Base-by-base conservation (phyloP, 1,140 invertebrate species). In the Contarinia nasturtii region DNA sequence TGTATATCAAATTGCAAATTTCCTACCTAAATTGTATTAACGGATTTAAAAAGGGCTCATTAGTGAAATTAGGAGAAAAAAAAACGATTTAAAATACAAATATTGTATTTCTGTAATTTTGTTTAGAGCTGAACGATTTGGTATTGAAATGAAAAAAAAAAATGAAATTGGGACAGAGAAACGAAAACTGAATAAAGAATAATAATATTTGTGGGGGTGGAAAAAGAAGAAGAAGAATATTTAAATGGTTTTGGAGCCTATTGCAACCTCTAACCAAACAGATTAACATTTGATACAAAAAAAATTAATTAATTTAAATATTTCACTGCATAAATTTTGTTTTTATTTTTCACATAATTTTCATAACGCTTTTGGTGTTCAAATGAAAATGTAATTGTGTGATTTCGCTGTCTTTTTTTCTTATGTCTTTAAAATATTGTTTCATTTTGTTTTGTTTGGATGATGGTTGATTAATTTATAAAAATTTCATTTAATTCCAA, bases 191-290 rank as follows among this genome's bases (percentile, higher is more conserved):
- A 27, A 27, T 27, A 27, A 27, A 5, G 27, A 5, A 27, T 3
- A 27, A 27, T 27, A 27, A 27, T 5, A 27, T 27, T 5, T 27
- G 27, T 27, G 3, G 27, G 27, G 27, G 10, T 3, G 27, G 27
- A 27, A 27, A 27, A 27, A 27, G 27, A 27, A 27, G 27, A 5
- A 41, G 22, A 47, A 20, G 15, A 41, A 46, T n/a, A 34, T 38
- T 37, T 17, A 38, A 41, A 46, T 41, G 21, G 18, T 22, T 48
- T 47, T 33, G 22, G 33, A 48, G 40, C 21, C 27, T 27, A 27
- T 3, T 10, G 27, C 27, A 27, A 27, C 27, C 27, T 27, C 27
- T 27, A 27, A 27, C 40, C 19, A 34, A 48, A 41, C 11, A 41
- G 14, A 41, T 45, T 8, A 33, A 33, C 41, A 5, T 19, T 21